phyloP scores from a whole-genome alignment of 2,113 vertebrate species.

The Fregata magnificens region DNA sequence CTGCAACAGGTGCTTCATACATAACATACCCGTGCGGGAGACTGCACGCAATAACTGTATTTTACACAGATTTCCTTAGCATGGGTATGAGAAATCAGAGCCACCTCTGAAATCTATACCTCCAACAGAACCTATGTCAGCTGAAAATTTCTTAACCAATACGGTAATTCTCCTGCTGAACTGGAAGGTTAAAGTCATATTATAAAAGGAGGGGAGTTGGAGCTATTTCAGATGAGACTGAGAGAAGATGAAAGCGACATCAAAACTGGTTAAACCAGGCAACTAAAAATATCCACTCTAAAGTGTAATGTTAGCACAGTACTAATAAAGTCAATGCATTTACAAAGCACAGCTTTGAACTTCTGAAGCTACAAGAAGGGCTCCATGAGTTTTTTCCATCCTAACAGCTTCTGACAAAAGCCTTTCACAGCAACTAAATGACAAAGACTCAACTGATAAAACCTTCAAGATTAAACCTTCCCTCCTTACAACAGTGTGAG shows the following conservation, averaged over 20 bases:
- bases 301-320: not conserved
- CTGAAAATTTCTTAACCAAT: not conserved
- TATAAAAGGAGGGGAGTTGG: not conserved
- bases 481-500: not conserved
- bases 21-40: not conserved
- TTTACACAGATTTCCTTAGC: not conserved
- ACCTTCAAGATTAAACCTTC: not conserved
- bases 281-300: not conserved
- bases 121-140: not conserved
- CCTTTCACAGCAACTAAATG: not conserved
- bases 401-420: not conserved
- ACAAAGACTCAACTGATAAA: not conserved
- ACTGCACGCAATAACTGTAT: not conserved
- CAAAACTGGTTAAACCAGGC: not conserved
- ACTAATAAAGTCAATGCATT: not conserved
- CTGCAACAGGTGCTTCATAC: not conserved
- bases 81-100: not conserved
- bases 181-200: not conserved
- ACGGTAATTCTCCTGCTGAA: not conserved
- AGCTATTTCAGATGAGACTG: not conserved
- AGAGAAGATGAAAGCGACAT: not conserved
- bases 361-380: not conserved
- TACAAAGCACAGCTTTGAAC: not conserved
- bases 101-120: not conserved
- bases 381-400: not conserved